Evolutionary conservation across 1,140 invertebrate genomes (phyloP).

Genomic region (Potamilus streckersoni): DNA sequence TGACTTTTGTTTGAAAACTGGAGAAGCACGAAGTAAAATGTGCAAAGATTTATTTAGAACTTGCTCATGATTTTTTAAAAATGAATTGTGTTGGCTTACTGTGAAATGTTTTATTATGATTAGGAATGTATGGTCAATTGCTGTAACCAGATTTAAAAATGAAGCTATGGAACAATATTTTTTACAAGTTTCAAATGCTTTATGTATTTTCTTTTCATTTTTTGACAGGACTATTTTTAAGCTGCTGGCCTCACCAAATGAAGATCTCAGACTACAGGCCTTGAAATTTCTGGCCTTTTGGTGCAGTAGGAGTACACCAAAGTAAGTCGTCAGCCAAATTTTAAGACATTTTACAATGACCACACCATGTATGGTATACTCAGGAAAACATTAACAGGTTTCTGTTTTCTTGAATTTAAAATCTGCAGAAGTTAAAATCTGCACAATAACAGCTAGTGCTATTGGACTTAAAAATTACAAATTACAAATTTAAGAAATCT

Average conservation of each 20-base stretch:
- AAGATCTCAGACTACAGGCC: conserved; percentile 94
- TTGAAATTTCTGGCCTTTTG: conserved; percentile 96
- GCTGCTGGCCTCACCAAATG: conserved; percentile 92
- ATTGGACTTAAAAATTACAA: neutral
- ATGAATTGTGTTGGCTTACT: too few relatives aligned
- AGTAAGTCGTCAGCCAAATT: conserved; percentile 75
- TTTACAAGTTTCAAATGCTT: neutral
- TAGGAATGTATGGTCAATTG: too few relatives aligned
- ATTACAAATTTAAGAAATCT: too few relatives aligned
- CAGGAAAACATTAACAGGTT: neutral
- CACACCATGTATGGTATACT: neutral
- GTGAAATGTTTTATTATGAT: too few relatives aligned
- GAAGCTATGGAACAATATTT: neutral
- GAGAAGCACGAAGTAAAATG: too few relatives aligned
- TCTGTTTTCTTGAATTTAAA: neutral
- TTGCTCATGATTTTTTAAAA: too few relatives aligned
- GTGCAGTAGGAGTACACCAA: conserved; percentile 93
- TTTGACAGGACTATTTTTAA: conserved; percentile 90
- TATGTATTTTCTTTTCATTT: conserved; percentile 7
- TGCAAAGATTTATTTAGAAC: too few relatives aligned
- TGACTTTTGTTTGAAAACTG: too few relatives aligned
- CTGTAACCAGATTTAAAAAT: too few relatives aligned
- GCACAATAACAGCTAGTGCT: neutral
- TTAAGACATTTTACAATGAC: too few relatives aligned
- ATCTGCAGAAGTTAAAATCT: neutral